Evolutionary conservation across 2,797 vertebrate species (phyloP), one percentile per base, ranked within the genome.

Genomic region (Pelobates cultripes): DNA sequence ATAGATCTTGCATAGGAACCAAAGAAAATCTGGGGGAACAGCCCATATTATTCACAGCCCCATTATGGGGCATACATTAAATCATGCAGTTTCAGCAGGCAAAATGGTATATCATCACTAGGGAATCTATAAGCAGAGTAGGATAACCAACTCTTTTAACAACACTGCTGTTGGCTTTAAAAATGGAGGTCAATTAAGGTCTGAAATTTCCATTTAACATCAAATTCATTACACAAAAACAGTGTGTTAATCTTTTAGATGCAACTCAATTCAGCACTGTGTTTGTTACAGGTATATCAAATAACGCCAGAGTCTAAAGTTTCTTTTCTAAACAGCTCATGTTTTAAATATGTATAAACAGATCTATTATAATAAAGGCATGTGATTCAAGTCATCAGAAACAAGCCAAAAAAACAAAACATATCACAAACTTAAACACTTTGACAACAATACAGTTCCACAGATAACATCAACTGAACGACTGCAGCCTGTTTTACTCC

Each of bases 231-330:
- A 51, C 10, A 51, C 47, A 51, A 51, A 51, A 57, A 57, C 28
- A 4, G 55, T 57, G 10, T 40, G 61, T 64, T 64, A n/a, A 6
- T 7, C 17, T 64, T 64, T 40, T 10, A 64, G 61, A 12, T 28
- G 28, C n/a, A 64, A 64, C 55, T 7, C 40, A 78, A 78, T 73
- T 67, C 14, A 41, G 17, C 42, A 73, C 41, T 73, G 61, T 68
- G 28, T 53, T 80, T 7, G 70, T 73, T 73, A 80, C 70, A 80
- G 67, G 40, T n/a, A 57, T 44, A 73, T 80, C 78, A 73, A 80
- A 67, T 80, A 67, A 13, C 61, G 72, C 41, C 15, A 3, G 43
- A 7, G 53, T 78, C 43, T 78, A 60, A 70, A 4, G 55, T 78
- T 70, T 78, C 76, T 80, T 42, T 67, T 73, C 61, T 45, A 55